Conservation (phyloP, 2,797 vertebrate genomes). For the Falco columbarius region DNA sequence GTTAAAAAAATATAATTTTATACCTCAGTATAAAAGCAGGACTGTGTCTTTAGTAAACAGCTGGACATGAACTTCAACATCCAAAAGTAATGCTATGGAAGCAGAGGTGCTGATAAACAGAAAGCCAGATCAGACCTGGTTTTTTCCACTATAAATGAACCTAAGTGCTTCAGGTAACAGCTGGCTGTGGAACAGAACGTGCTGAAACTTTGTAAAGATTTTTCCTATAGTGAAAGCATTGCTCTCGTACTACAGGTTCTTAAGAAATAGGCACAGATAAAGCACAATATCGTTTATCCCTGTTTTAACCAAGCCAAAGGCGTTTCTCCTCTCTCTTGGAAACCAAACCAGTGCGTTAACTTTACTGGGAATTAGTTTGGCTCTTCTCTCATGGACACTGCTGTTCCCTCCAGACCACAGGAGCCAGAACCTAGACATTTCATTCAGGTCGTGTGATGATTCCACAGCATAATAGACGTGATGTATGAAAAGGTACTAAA, state of each 20-base stretch:
- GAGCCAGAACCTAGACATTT: not conserved
- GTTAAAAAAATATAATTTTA: not conserved
- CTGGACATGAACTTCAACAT: not conserved
- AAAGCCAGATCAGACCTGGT: not conserved
- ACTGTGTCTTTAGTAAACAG: not conserved
- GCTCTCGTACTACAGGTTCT: not conserved
- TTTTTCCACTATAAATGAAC: not conserved
- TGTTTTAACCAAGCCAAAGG: not conserved
- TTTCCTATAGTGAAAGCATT: not conserved
- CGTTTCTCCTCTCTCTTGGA: not conserved
- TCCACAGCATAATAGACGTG: not conserved
- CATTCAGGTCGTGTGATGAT: not conserved
- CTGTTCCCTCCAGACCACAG: not conserved
- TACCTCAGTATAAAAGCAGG: not conserved
- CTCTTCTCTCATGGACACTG: not conserved
- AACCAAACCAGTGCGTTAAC: not conserved
- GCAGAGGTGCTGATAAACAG: not conserved
- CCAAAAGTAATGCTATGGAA: not conserved
- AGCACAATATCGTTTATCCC: not conserved
- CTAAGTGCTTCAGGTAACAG: not conserved
- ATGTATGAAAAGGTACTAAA: conserved; percentile 22
- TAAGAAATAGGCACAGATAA: not conserved
- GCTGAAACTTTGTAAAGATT: not conserved
- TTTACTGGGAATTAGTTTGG: not conserved
- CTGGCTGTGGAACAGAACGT: not conserved